Evolutionary conservation across 2,797 vertebrate genomes (phyloP), one percentile per base, ranked within the genome.

Genomic region (Xenops minutus): DNA sequence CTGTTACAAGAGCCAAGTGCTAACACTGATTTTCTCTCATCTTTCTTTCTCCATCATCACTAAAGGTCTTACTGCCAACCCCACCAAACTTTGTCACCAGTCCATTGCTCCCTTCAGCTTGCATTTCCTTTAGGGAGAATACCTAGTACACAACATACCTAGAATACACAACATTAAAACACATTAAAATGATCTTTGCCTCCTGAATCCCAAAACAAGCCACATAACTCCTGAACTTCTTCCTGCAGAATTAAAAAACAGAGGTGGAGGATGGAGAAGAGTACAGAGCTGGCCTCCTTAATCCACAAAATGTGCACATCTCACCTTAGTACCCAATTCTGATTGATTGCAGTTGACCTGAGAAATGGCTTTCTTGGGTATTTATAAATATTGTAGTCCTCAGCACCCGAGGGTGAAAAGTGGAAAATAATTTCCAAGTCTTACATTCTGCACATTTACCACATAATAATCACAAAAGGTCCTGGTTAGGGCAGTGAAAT

Each of bases 11-110:
- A 94, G 80, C 68, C 71, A 85, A 96, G 80, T 13, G 83, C 66
- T 93, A 96, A 91, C 83, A 62, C 61, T 62, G 80, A 78, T 87
- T 87, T 94, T 85, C 88, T 95, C 83, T 90, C 92, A 73, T 89
- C 83, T 93, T 84, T 75, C 51, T 84, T 67, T 32, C 89, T 79
- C 93, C 61, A 51, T 85, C 93, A 19, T 46, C 13, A 4, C 68
- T 88, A 51, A 81, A 76, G 59, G 71, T 89, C 85, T 46, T 16
- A 29, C 55, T 83, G 66, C 54, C 66, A 80, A 11, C 10, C 30
- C 30, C 48, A 82, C 24, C n/a, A 27, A 37, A 44, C 22, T 6
- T 63, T 63, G 90, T 51, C 51, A 72, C 32, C 36, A 36, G 67
- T 13, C 64, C 46, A 14, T 66, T 0, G 0, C 49, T 91, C 59